Conservation (phyloP, 2,888 invertebrate genomes). For the Calephelis perditalis region DNA sequence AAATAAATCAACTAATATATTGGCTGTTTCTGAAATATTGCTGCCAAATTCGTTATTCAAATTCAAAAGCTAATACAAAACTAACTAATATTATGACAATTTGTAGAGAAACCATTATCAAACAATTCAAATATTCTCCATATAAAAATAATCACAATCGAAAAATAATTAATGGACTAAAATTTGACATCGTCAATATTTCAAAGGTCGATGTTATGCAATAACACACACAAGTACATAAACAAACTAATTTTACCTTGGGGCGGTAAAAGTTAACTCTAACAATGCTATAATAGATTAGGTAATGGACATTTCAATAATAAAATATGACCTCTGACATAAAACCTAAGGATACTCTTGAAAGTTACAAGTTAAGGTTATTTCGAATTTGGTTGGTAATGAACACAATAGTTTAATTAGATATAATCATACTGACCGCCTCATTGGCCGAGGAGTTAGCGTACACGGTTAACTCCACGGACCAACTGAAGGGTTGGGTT, state of each 20-base stretch:
- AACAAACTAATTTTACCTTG: constrained; percentile 4
- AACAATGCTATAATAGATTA: constrained; percentile 6
- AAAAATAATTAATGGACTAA: constrained; percentile 4
- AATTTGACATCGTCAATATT: constrained; percentile 4
- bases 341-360: constrained; percentile 8
- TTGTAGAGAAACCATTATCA: no score
- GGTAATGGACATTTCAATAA: constrained; percentile 10
- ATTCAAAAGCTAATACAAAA: no score
- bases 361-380: constrained; percentile 11
- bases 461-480: no score
- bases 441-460: no score
- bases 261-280: constrained; percentile 2
- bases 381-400: constrained; percentile 2
- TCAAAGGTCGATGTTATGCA: not conserved
- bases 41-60: no score
- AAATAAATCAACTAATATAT: no score
- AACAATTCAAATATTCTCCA: no score
- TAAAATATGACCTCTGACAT: constrained; percentile 6
- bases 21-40: no score
- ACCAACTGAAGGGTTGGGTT: no score
- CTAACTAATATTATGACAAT: no score
- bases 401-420: constrained; percentile 3
- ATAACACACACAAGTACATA: not conserved
- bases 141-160: not conserved
- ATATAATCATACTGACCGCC: not conserved